Evolutionary conservation across 2,113 vertebrate genomes (phyloP).

Genomic region (Clupea harengus): DNA sequence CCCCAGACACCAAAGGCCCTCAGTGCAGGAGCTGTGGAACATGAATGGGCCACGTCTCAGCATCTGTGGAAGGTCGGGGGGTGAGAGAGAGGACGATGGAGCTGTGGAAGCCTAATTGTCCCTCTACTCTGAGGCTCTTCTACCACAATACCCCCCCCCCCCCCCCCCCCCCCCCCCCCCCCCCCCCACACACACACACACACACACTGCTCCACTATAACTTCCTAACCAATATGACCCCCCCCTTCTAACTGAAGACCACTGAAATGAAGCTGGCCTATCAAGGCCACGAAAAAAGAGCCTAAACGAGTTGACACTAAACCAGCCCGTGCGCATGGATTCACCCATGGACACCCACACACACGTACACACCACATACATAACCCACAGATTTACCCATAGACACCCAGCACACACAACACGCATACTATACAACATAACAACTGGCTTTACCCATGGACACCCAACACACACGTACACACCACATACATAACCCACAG

Average conservation of each 20-base stretch:
- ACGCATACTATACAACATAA: too few relatives aligned
- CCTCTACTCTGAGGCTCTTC: conserved; percentile 34
- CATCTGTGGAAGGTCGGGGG: conserved; percentile 34
- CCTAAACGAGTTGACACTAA: not conserved
- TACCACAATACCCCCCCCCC: too few relatives aligned
- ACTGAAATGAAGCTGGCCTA: not conserved
- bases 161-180: too few relatives aligned
- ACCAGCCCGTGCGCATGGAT: not conserved
- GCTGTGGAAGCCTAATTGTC: conserved; percentile 41
- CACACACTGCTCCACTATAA: not conserved
- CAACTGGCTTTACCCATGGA: too few relatives aligned
- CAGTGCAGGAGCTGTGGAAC: not conserved
- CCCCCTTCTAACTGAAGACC: not conserved
- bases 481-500: too few relatives aligned
- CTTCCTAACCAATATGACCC: not conserved
- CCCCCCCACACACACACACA: conserved; percentile 6
- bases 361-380: too few relatives aligned
- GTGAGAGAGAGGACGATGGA: conserved; percentile 26
- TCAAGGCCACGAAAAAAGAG: not conserved
- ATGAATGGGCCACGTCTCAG: conserved; percentile 38
- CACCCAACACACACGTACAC: too few relatives aligned
- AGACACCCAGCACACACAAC: too few relatives aligned
- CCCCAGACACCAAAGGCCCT: conserved; percentile 32
- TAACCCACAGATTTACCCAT: too few relatives aligned
- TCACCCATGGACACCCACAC: too few relatives aligned